Conservation (phyloP, 1,140 invertebrate species). For the Trigoniulus corallinus region DNA sequence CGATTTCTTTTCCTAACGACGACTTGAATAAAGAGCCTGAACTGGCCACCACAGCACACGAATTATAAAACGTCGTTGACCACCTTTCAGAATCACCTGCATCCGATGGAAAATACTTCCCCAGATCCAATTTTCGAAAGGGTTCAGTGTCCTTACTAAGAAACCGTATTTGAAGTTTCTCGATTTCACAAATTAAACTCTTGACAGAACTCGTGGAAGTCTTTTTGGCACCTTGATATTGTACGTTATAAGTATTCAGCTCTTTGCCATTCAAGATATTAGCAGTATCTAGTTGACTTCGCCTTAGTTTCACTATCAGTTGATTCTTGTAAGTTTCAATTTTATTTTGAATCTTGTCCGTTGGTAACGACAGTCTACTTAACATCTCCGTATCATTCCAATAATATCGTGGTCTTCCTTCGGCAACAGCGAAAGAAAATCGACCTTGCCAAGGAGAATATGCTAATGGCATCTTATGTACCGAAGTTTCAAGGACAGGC, state of each 20-base stretch:
- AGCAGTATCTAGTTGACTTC: constrained; percentile 12
- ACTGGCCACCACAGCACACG: constrained; percentile 56
- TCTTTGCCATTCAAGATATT: constrained; percentile 27
- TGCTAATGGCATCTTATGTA: neutral
- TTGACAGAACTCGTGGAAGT: constrained; percentile 9
- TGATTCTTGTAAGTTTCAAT: constrained; percentile 15
- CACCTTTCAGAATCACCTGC: constrained; percentile 16
- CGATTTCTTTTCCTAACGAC: constrained; percentile 49
- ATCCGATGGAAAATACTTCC: constrained; percentile 9
- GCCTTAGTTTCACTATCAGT: constrained; percentile 14
- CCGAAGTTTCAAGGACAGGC: neutral
- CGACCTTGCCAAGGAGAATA: constrained; percentile 8
- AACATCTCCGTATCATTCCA: neutral
- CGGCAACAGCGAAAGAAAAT: neutral
- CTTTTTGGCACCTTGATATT: constrained; percentile 10
- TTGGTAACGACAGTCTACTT: constrained; percentile 5
- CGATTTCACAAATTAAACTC: constrained; percentile 10
- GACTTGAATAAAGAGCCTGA: constrained; percentile 50
- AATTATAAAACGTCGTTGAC: constrained; percentile 31
- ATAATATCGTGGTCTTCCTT: neutral
- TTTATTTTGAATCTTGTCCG: constrained; percentile 13
- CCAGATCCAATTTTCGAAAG: constrained; percentile 10
- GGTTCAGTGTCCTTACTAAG: constrained; percentile 7
- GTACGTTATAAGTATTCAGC: constrained; percentile 18
- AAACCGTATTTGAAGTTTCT: neutral